Evolutionary conservation across 2,888 invertebrate genomes (phyloP), one percentile per base, ranked within the genome.

Genomic region (Xestia xanthographa): DNA sequence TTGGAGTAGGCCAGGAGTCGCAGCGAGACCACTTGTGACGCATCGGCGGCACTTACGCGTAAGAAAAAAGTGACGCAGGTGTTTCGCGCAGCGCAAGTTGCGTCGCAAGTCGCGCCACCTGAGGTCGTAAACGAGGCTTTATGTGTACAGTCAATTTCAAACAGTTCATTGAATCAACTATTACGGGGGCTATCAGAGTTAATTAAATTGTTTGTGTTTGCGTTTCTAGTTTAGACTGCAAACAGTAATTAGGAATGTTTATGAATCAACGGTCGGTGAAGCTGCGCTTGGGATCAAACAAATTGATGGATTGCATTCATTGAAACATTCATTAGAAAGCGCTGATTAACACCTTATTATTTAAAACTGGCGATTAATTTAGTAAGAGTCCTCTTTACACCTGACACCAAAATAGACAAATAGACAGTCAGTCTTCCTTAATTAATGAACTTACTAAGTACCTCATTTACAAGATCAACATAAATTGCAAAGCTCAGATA

Each of bases 171-270:
- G 67, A 81, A 72, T 81, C 56, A 81, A 68, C 62, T 50, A 69
- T 82, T 66, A 60, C n/a, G 38, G 20, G 53, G 34, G 14, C 60
- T 72, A 81, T 72, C 50, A 69, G 58, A 56, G 62, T 63, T 82
- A 76, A 82, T 82, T 45, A 72, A 72, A 82, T 85, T 43, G 29
- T 68, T 81, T 26, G n/a, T 81, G 58, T 85, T 82, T 80, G 56
- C 85, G 26, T 60, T 48, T 69, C 84, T 41, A 65, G 34, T 66
- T 80, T 80, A 73, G 38, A 58, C n/a, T 12, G 53, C 41, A 66
- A 80, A 79, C 70, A 79, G 20, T 45, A 56, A 66, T 80, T 78
- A 66, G 68, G 22, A 34, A 20, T 66, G 70, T 70, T 83, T 79
- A 83, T 71, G 45, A 60, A 77, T 48, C 53, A 56, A 53, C 20